These are phyloP conservation scores for Leptarthrus brevirostris DNA, from an alignment of 2,888 invertebrate species.

Conservation along the genomic window DNA sequence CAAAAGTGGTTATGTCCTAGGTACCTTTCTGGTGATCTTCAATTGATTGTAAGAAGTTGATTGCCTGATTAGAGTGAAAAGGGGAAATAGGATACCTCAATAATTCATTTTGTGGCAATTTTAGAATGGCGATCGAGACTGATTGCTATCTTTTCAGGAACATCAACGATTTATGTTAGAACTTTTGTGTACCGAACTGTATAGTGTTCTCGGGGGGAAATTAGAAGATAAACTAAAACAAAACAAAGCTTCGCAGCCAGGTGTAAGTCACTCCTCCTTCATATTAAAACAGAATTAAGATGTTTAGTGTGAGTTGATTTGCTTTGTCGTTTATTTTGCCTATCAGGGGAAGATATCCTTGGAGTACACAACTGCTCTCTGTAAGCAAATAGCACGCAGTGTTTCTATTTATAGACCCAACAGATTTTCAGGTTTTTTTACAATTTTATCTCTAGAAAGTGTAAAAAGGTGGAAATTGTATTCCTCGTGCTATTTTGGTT, in stretches of 20 bases:
- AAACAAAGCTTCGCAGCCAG: neutral
- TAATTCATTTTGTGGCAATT: conserved; percentile 25
- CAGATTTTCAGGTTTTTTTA: neutral
- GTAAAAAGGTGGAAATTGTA: conserved; percentile 25
- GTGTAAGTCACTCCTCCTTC: no score
- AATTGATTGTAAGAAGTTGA: conserved; percentile 37
- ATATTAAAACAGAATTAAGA: no score
- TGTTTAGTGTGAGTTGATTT: no score
- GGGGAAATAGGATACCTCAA: conserved; percentile 29
- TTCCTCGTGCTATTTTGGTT: conserved; percentile 38
- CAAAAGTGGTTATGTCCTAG: neutral
- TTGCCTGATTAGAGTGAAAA: conserved; percentile 13
- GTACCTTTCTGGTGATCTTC: neutral
- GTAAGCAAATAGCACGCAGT: neutral
- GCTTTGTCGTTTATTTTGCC: no score
- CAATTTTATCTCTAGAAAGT: neutral
- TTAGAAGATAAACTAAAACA: neutral
- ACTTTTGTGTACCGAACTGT: no score
- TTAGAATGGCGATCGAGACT: neutral
- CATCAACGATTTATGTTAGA: no score
- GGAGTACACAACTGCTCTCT: no score
- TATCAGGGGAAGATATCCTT: no score
- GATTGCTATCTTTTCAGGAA: neutral
- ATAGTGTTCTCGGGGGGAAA: no score
- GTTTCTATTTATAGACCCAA: conserved; percentile 10